Base-by-base conservation (phyloP, 1,140 invertebrate genomes). In the Propsilocerus akamusi region DNA sequence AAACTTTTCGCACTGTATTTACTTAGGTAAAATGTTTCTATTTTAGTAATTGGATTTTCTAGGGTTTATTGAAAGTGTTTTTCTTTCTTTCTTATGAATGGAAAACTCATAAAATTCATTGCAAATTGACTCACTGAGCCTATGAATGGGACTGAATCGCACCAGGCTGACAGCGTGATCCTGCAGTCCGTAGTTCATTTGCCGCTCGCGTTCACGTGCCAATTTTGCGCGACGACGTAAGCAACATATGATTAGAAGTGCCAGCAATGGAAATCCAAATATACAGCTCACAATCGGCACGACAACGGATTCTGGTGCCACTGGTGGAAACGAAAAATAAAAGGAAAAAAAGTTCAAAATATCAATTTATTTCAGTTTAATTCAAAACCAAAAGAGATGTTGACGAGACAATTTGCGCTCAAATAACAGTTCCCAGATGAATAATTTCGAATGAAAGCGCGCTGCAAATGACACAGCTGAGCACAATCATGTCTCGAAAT, bases 271-370 rank as follows among this genome's bases (percentile, higher is more conserved):
- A 59, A 91, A 91, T 41, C 85, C 86, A 55, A 91, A 74, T 60
- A 91, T 90, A 61, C 85, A 88, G 10, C 86, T 88, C 10, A 91
- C 79, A 53, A 91, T 91, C 7, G 86, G 86, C 26, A 91, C 79
- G 10, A 90, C 84, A 54, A 91, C 83, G 49, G 82, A 84, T 64
- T 90, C 84, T 25, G 86, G 85, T 49, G 85, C 81, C 51, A 91
- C 87, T 90, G 77, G 26, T n/a, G n/a, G n/a, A n/a, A n/a, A n/a
- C n/a, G 78, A 78, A 56, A 51, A 56, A 52, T 14, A 12, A 41
- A n/a, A 41, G 14, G 25, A 10, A 53, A 32, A 47, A 37, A 20
- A 23, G 22, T 11, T 24, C 25, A 48, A 17, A 48, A 30, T 26
- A 49, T 25, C 25, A 20, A 37, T 2, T 0, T 8, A 24, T 11